phyloP scores from a whole-genome alignment of 2,888 invertebrate species.

The Griposia aprilina region DNA sequence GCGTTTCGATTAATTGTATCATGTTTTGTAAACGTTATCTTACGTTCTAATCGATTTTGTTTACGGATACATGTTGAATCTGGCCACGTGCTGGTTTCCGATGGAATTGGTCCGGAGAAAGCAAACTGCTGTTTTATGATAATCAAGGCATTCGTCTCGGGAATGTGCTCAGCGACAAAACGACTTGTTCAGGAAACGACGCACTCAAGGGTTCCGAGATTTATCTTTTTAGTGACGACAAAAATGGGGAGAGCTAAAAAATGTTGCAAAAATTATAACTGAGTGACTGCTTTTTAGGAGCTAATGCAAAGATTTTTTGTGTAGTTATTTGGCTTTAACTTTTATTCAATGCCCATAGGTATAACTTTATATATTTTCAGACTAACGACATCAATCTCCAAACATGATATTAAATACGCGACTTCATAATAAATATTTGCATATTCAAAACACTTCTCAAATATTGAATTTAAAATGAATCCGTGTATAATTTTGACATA shows the following conservation, averaged over 20 bases:
- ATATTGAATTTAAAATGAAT: constrained; percentile 50
- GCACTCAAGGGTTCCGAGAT: constrained; percentile 79
- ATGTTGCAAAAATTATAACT: not conserved
- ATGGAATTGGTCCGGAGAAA: constrained; percentile 75
- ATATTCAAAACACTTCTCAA: constrained; percentile 39
- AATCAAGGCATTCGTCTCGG: constrained; percentile 83
- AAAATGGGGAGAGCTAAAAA: constrained; percentile 52
- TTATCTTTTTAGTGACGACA: constrained; percentile 74
- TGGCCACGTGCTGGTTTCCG: constrained; percentile 80
- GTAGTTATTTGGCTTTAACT: not conserved
- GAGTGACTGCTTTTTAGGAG: constrained; percentile 1
- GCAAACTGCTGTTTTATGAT: constrained; percentile 88
- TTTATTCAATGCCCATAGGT: not conserved
- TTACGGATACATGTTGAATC: constrained; percentile 66
- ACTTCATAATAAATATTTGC: constrained; percentile 30
- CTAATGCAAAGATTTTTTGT: not conserved
- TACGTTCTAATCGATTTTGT: constrained; percentile 59
- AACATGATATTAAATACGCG: constrained; percentile 26
- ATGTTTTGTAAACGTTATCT: constrained; percentile 56
- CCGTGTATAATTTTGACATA: constrained; percentile 49
- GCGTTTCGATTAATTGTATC: constrained; percentile 54
- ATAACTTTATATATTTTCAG: not conserved
- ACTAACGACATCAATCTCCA: constrained; percentile 15
- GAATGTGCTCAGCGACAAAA: constrained; percentile 88
- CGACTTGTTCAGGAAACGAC: constrained; percentile 88